phyloP scores from a whole-genome alignment of 2,888 invertebrate genomes.

The Hyalella azteca region DNA sequence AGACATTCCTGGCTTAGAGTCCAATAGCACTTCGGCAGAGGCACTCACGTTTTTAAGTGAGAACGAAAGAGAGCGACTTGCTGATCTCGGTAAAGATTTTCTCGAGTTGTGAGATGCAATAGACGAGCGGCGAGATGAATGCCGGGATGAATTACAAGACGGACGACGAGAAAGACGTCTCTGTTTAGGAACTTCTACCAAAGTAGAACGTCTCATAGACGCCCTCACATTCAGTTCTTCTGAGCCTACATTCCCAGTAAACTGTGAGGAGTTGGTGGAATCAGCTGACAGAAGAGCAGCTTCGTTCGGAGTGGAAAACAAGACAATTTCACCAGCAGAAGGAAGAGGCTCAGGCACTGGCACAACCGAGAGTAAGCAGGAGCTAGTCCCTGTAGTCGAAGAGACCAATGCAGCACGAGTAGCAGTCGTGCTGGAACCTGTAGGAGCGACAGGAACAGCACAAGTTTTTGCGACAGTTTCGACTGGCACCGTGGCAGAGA shows the following conservation, averaged over 20 bases:
- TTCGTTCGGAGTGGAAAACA: background rate
- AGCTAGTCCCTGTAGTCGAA: background rate
- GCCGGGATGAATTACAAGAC: background rate
- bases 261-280: background rate
- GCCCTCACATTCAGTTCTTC: background rate
- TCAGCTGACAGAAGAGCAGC: background rate
- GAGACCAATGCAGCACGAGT: background rate
- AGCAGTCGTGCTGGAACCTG: background rate
- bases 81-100: too few relatives aligned
- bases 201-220: background rate
- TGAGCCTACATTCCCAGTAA: background rate
- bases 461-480: background rate
- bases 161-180: background rate
- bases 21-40: too few relatives aligned
- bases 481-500: background rate
- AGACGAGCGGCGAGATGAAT: background rate
- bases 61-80: too few relatives aligned
- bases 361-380: background rate
- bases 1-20: too few relatives aligned
- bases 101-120: too few relatives aligned
- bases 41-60: too few relatives aligned
- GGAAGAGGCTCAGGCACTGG: background rate
- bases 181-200: background rate
- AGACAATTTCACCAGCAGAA: background rate
- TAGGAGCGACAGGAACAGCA: background rate